Conservation (phyloP, 2,797 vertebrate genomes). For the Falco berigora region DNA sequence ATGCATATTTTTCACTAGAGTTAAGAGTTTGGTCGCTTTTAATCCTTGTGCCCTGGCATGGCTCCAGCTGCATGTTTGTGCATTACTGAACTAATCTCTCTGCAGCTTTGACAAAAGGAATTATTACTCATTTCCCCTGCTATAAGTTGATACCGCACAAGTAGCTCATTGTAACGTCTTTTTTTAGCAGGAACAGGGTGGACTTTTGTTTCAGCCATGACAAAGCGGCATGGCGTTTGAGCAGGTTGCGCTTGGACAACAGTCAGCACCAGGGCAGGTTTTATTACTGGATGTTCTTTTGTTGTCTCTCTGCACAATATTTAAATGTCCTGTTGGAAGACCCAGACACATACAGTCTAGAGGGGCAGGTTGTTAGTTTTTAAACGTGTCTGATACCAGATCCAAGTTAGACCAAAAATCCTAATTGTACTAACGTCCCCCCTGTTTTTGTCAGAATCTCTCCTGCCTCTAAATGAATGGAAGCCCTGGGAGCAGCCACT, state of each 20-base stretch:
- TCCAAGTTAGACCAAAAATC: neutral
- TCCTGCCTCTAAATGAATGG: neutral
- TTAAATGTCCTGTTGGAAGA: neutral
- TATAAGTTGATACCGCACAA: neutral
- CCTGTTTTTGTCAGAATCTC: neutral
- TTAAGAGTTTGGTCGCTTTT: neutral
- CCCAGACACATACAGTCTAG: neutral
- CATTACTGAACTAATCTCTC: neutral
- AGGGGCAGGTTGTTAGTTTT: neutral
- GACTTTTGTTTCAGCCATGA: neutral
- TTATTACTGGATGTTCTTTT: neutral
- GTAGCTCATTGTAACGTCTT: neutral
- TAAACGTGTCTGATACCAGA: neutral
- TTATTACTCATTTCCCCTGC: slow-evolving; percentile 16
- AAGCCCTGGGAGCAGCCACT: neutral
- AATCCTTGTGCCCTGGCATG: neutral
- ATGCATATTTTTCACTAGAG: neutral
- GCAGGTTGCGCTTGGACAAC: neutral
- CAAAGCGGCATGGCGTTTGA: neutral
- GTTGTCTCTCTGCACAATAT: neutral
- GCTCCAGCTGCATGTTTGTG: neutral
- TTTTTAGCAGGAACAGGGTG: neutral
- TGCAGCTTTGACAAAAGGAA: neutral
- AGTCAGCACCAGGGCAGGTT: neutral
- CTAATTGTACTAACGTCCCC: neutral